Conservation (phyloP, 1,140 invertebrate genomes). For the Trialeurodes vaporariorum region DNA sequence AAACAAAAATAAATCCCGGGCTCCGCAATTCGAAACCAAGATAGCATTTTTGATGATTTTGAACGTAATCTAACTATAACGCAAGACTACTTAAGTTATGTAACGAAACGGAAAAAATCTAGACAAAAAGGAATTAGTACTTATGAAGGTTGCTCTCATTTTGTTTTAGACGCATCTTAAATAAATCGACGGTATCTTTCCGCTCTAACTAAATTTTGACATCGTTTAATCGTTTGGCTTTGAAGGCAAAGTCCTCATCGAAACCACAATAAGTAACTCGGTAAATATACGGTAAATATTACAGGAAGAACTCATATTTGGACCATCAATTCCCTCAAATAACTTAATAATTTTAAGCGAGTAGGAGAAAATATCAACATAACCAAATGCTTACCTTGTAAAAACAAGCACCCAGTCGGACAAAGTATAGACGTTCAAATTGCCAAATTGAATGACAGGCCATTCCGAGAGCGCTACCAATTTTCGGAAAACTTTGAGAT, state of each 20-base stretch:
- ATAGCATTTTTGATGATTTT: too few relatives aligned
- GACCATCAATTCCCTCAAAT: background rate
- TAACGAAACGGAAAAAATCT: too few relatives aligned
- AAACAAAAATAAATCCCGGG: too few relatives aligned
- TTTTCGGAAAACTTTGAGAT: constrained; percentile 12
- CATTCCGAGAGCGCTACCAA: constrained; percentile 5
- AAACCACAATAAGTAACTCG: background rate
- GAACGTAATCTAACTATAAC: too few relatives aligned
- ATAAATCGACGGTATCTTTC: too few relatives aligned
- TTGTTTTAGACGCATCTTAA: too few relatives aligned
- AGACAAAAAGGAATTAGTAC: too few relatives aligned
- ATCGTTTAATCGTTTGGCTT: background rate
- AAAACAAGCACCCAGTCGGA: constrained; percentile 17
- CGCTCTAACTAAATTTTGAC: background rate
- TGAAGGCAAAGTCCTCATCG: background rate
- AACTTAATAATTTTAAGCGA: background rate
- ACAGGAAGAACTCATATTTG: background rate
- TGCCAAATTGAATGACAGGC: constrained; percentile 11
- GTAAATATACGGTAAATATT: background rate
- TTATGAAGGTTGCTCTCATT: too few relatives aligned
- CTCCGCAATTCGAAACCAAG: too few relatives aligned
- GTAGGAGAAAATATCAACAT: background rate
- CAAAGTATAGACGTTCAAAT: constrained; percentile 13
- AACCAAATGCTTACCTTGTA: constrained; percentile 4
- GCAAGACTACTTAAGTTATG: too few relatives aligned